phyloP scores from a whole-genome alignment of 2,888 invertebrate genomes.

The Euclidia mi region DNA sequence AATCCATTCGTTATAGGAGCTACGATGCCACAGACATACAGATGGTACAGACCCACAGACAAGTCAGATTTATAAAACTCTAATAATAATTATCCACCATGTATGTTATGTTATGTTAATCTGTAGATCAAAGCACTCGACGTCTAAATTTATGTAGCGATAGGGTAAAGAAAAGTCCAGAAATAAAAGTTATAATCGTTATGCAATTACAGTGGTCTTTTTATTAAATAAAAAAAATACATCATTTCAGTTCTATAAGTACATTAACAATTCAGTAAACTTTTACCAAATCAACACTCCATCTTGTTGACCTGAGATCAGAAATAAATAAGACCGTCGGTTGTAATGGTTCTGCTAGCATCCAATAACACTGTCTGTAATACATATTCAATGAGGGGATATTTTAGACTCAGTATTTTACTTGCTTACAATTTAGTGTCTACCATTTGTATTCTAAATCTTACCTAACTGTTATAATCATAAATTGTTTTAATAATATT shows the following conservation, averaged over 20 bases:
- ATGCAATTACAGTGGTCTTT: constrained; percentile 81
- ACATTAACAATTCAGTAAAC: constrained; percentile 88
- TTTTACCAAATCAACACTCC: constrained; percentile 86
- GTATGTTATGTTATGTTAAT: no score
- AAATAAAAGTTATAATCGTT: neutral
- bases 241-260: constrained; percentile 88
- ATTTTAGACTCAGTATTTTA: constrained; percentile 61
- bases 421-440: constrained; percentile 75
- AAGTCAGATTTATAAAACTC: no score
- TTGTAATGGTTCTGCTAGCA: constrained; percentile 48
- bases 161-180: no score
- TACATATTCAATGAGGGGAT: constrained; percentile 45
- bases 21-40: no score
- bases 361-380: constrained; percentile 41
- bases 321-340: constrained; percentile 78
- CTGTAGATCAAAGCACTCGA: no score
- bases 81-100: no score
- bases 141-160: no score
- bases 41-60: no score
- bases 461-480: constrained; percentile 77
- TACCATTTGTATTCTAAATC: constrained; percentile 73
- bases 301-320: constrained; percentile 85
- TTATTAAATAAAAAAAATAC: constrained; percentile 88
- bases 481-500: constrained; percentile 79
- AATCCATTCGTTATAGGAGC: no score